Evolutionary conservation across 2,888 invertebrate genomes (phyloP).

Genomic region (Cremastinae sp.): DNA sequence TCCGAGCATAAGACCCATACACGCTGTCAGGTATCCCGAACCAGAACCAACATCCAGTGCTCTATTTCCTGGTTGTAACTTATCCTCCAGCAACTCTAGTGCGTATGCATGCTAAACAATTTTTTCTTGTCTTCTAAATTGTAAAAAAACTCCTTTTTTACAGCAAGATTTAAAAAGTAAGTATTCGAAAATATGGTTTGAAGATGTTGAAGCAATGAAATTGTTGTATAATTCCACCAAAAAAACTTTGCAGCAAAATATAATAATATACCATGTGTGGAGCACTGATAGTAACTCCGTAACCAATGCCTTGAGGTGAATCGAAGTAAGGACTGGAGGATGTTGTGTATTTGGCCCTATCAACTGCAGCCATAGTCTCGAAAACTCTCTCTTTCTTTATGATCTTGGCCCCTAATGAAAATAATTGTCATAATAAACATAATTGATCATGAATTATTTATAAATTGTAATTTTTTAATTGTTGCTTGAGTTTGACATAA

Average conservation of each 20-base stretch:
- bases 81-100: slow-evolving; percentile 90
- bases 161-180: neutral
- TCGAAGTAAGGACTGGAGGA: slow-evolving; percentile 90
- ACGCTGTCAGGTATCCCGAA: slow-evolving; percentile 95
- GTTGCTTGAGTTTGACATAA: too few relatives aligned
- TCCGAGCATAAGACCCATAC: slow-evolving; percentile 93
- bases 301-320: slow-evolving; percentile 96
- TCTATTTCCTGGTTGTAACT: slow-evolving; percentile 87
- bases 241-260: neutral
- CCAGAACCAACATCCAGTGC: slow-evolving; percentile 97
- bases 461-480: too few relatives aligned
- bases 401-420: slow-evolving; percentile 92
- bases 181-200: neutral
- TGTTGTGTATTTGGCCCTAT: slow-evolving; percentile 90
- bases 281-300: slow-evolving; percentile 96
- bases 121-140: slow-evolving; percentile 63
- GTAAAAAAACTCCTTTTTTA: slow-evolving; percentile 49
- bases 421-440: too few relatives aligned
- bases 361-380: slow-evolving; percentile 90
- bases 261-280: slow-evolving; percentile 92
- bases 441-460: too few relatives aligned
- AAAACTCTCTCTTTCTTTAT: slow-evolving; percentile 89
- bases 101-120: slow-evolving; percentile 92
- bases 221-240: neutral
- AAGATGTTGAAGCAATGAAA: too few relatives aligned